Evolutionary conservation across 2,113 vertebrate species (phyloP), one percentile per base, ranked within the genome.

Genomic region (Dunckerocampus dactyliophorus): DNA sequence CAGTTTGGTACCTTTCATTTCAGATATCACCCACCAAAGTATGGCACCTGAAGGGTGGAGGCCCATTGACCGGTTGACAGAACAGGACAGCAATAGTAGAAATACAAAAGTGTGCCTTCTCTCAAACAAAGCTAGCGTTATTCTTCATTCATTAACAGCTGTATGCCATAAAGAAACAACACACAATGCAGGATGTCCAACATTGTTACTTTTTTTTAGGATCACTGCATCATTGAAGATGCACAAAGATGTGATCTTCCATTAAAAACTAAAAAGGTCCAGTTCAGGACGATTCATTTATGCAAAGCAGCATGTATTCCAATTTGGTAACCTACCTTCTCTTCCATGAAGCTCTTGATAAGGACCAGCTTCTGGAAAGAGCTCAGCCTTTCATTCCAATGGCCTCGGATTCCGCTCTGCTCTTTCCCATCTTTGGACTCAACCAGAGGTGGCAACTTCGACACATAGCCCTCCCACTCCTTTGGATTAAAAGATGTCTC

Each of bases 351-450:
- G 59, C 85, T 88, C 69, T 93, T 93, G 60, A 93, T 82, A 20
- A 93, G 72, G 57, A 93, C 75, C 22, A 93, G 76, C 62, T 94
- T 94, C 65, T 94, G 90, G 82, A 94, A 93, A 24, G 73, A 45
- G 21, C 63, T 87, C 49, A 93, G 57, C 42, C 78, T 84, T 28
- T 77, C 64, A 43, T 79, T 68, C 92, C 89, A 91, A 22, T 54
- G 24, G 10, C 71, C 63, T 51, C 45, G 69, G 31, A 39, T 13
- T 37, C 22, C 2, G 4, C 47, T 4, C 24, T 76, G 50, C 4
- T 39, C 71, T 28, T 78, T 67, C 11, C 62, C 47, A n/a, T 69
- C 13, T 42, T 62, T 2, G 0, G 54, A 54, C 50, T 74, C 54
- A 3, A 39, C 60, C 22, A 69, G 57, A 8, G 76, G 49, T 6